These are phyloP conservation scores for Melanargia galathea DNA, from an alignment of 2,888 invertebrate species.

Conservation along the genomic window DNA sequence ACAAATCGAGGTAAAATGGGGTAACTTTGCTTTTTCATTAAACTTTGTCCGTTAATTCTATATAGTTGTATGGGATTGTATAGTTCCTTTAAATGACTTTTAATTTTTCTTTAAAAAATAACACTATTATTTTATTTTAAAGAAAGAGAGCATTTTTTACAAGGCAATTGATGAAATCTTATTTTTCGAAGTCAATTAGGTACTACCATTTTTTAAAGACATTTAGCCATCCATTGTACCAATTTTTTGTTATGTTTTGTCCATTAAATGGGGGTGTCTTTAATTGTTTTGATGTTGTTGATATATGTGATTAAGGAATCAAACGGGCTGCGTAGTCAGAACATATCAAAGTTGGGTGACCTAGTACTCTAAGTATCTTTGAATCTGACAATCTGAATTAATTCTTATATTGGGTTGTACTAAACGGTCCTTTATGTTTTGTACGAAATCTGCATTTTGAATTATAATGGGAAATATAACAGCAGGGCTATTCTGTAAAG, in stretches of 20 bases:
- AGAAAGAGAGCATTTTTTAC: neutral
- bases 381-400: conserved; percentile 62
- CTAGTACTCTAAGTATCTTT: conserved; percentile 82
- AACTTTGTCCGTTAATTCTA: neutral
- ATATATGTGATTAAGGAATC: conserved; percentile 79
- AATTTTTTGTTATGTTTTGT: conserved; percentile 49
- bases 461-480: conserved; percentile 69
- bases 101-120: neutral
- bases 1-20: neutral
- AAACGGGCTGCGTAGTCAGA: conserved; percentile 64
- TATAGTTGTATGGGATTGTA: too few species aligned
- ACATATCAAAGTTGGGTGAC: conserved; percentile 76
- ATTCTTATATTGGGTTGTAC: conserved; percentile 53
- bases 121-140: neutral
- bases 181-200: neutral
- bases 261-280: conserved; percentile 57
- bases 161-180: neutral
- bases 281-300: conserved; percentile 82
- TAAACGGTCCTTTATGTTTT: conserved; percentile 59
- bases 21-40: neutral
- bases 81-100: too few species aligned
- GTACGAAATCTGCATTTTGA: conserved; percentile 59
- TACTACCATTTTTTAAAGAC: neutral
- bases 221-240: neutral
- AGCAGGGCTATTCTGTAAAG: too few species aligned